These are phyloP conservation scores for Carettochelys insculpta DNA, from an alignment of 2,113 vertebrate genomes.

Conservation along the genomic window DNA sequence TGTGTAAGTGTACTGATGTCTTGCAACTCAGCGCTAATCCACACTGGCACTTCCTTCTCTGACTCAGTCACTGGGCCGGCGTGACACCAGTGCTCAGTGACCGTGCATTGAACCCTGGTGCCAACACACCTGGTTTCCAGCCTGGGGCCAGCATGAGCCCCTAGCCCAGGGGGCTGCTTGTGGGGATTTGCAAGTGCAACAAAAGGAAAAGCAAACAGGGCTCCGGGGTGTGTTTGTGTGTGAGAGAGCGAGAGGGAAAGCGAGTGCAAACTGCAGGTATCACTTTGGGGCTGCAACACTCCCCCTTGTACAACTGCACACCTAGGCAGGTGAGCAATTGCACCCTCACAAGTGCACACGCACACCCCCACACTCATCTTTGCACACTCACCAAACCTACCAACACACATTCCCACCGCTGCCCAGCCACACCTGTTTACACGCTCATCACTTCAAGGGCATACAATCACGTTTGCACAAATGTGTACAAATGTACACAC, in stretches of 20 bases:
- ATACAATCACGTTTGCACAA: too few relatives aligned
- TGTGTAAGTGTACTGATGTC: background rate
- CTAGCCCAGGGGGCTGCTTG: background rate
- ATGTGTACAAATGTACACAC: background rate
- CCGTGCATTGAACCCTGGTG: slow-evolving; percentile 71
- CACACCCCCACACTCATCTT: background rate
- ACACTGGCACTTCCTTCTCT: slow-evolving; percentile 76
- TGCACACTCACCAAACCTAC: too few relatives aligned
- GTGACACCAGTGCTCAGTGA: slow-evolving; percentile 70
- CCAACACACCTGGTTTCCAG: slow-evolving; percentile 22
- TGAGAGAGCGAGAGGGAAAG: too few relatives aligned
- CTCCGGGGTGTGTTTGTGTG: background rate
- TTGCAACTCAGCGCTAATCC: slow-evolving; percentile 75
- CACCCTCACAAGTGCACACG: background rate
- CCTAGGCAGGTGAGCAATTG: too few relatives aligned
- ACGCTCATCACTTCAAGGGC: background rate
- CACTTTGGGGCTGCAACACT: background rate
- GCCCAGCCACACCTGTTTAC: background rate
- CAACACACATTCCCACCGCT: background rate
- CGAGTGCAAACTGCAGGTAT: background rate
- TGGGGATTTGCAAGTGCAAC: background rate
- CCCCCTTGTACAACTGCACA: background rate
- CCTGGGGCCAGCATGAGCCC: background rate
- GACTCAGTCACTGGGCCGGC: slow-evolving; percentile 74
- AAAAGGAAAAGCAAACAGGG: background rate